phyloP scores from a whole-genome alignment of 2,113 vertebrate genomes.

The Psephotus haematonotus region DNA sequence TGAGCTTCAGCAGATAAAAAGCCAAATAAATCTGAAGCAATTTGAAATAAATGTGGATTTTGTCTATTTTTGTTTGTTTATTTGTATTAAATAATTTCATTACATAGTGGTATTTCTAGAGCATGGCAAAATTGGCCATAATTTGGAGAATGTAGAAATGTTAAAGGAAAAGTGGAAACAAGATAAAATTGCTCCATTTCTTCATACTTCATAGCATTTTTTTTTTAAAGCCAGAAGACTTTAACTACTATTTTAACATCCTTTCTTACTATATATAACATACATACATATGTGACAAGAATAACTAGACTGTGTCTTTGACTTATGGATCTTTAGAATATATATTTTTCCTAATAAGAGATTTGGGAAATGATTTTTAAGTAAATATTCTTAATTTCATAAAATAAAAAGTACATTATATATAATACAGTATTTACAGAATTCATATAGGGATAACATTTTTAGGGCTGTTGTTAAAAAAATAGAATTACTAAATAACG shows the following conservation, averaged over 20 bases:
- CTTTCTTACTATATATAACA: rapidly evolving
- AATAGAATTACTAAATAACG: background rate
- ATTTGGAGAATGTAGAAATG: background rate
- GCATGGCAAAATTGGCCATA: background rate
- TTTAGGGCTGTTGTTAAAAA: background rate
- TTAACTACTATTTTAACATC: background rate
- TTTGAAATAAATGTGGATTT: background rate
- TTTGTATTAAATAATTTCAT: background rate
- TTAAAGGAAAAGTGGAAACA: background rate
- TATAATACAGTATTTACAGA: background rate
- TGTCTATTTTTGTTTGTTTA: background rate
- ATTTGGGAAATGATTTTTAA: background rate
- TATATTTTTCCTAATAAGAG: background rate
- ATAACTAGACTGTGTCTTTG: background rate
- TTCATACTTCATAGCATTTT: background rate
- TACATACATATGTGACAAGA: background rate
- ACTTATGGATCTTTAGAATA: background rate
- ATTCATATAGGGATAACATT: background rate
- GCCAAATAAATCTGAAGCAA: background rate
- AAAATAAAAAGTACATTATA: background rate
- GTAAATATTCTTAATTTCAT: background rate
- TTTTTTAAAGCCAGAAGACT: background rate
- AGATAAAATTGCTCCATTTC: background rate
- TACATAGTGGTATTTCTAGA: background rate
- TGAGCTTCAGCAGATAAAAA: background rate